These are phyloP conservation scores for Cavia porcellus DNA, from an alignment of 2,113 vertebrate species.

Conservation along the genomic window DNA sequence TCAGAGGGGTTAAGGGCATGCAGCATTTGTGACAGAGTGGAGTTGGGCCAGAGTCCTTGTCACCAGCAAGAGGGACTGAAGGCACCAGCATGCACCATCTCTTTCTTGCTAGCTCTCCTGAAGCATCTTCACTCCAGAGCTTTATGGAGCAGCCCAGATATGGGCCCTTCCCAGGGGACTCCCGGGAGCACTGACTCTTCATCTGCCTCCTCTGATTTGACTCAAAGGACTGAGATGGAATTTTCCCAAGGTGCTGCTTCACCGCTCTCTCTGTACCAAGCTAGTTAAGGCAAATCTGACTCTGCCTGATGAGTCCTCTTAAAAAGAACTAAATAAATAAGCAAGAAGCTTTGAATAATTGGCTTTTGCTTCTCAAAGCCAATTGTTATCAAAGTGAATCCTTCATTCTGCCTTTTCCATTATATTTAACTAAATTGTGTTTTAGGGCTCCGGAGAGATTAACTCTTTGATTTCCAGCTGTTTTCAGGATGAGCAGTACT, in stretches of 20 bases:
- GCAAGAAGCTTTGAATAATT: slow-evolving; percentile 64
- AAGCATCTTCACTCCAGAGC: background rate
- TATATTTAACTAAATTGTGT: slow-evolving; percentile 50
- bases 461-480: slow-evolving; percentile 9
- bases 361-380: slow-evolving; percentile 68
- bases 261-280: background rate
- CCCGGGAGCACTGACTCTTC: fast-evolving
- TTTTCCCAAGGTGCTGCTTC: background rate
- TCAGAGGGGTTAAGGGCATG: background rate
- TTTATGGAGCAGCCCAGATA: background rate
- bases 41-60: background rate
- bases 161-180: fast-evolving
- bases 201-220: background rate
- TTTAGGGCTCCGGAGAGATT: background rate
- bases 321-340: slow-evolving; percentile 29
- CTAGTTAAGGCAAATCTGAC: background rate
- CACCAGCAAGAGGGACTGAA: background rate
- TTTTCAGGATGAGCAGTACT: background rate
- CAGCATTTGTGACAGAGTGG: background rate
- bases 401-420: slow-evolving; percentile 50
- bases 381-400: slow-evolving; percentile 58
- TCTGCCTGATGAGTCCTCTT: background rate
- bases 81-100: background rate
- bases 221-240: background rate
- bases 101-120: background rate